A percentile compares a stretch with the other conserved stretches of the same genome.
These are phyloP conservation scores for Mormoops blainvillei DNA, from an alignment of 2,113 vertebrate species.

Conservation along the genomic window DNA sequence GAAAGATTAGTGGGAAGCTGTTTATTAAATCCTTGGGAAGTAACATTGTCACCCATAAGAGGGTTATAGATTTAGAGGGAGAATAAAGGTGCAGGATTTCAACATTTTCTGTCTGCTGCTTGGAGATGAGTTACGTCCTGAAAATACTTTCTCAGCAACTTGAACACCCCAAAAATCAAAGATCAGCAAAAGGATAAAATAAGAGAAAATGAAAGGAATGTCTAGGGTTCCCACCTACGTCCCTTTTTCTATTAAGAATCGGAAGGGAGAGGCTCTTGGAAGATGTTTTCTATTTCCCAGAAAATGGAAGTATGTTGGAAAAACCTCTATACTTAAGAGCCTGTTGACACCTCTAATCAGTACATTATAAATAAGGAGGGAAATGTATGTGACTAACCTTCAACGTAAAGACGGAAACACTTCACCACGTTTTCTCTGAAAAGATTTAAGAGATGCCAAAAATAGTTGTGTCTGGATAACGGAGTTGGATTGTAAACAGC, in stretches of 20 bases:
- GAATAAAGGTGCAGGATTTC: not conserved
- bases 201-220: not conserved
- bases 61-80: not conserved
- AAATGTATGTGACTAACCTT: not conserved
- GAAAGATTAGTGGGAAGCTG: not conserved
- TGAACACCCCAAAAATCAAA: not conserved
- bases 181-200: slow-evolving; percentile 38
- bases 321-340: not conserved
- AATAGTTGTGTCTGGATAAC: not conserved
- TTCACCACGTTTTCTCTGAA: not conserved
- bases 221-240: not conserved
- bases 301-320: not conserved
- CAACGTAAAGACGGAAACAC: not conserved
- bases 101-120: slow-evolving; percentile 23
- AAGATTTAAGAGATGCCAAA: slow-evolving; percentile 11
- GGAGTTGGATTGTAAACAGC: slow-evolving; percentile 19
- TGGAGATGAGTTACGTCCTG: slow-evolving; percentile 1
- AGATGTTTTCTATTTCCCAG: not conserved
- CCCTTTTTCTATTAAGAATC: not conserved
- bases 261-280: not conserved
- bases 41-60: not conserved
- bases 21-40: slow-evolving; percentile 1
- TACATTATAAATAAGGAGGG: not conserved
- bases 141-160: slow-evolving; percentile 21
- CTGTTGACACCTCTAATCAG: not conserved